A percentile compares a stretch with the other conserved stretches of the same genome.
phyloP scores from a whole-genome alignment of 2,888 invertebrate genomes.

The Hetaerina titia region DNA sequence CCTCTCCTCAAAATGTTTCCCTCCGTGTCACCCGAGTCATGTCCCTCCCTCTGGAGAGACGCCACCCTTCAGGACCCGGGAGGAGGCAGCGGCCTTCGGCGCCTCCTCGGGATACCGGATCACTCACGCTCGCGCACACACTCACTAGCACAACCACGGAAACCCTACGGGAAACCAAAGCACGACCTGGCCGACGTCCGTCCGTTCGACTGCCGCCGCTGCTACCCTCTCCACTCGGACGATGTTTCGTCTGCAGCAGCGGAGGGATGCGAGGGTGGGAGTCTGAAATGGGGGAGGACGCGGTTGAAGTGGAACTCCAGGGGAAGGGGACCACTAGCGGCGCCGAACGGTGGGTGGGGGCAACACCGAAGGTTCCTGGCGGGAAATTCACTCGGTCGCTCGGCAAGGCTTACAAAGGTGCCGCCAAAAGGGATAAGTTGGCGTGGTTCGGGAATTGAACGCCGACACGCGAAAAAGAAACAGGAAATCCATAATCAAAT shows the following conservation, averaged over 20 bases:
- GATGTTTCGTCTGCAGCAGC: not conserved
- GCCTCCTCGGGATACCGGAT: slow-evolving; percentile 5
- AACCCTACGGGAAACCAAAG: not conserved
- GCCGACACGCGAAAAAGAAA: not conserved
- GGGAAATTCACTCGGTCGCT: slow-evolving; percentile 26
- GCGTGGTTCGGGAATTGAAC: not conserved
- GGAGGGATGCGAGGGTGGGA: slow-evolving; percentile 17
- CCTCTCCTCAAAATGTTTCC: not conserved
- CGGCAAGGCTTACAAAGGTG: not conserved
- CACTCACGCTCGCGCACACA: slow-evolving; percentile 1
- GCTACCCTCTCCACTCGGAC: slow-evolving; percentile 7
- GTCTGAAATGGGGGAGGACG: not conserved
- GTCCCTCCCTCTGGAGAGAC: slow-evolving; percentile 15
- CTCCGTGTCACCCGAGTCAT: slow-evolving; percentile 43
- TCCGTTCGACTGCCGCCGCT: not conserved
- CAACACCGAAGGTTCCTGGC: not conserved
- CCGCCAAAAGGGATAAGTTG: not conserved
- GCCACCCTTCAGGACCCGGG: slow-evolving; percentile 63
- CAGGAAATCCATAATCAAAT: not conserved
- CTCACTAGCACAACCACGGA: not conserved
- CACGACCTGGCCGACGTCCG: not conserved
- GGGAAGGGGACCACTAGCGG: slow-evolving; percentile 39
- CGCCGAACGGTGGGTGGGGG: slow-evolving; percentile 27
- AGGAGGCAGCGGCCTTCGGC: slow-evolving; percentile 51
- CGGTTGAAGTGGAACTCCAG: not conserved